Evolutionary conservation across 1,140 invertebrate species (phyloP).

Genomic region (Sesamia nonagrioides): DNA sequence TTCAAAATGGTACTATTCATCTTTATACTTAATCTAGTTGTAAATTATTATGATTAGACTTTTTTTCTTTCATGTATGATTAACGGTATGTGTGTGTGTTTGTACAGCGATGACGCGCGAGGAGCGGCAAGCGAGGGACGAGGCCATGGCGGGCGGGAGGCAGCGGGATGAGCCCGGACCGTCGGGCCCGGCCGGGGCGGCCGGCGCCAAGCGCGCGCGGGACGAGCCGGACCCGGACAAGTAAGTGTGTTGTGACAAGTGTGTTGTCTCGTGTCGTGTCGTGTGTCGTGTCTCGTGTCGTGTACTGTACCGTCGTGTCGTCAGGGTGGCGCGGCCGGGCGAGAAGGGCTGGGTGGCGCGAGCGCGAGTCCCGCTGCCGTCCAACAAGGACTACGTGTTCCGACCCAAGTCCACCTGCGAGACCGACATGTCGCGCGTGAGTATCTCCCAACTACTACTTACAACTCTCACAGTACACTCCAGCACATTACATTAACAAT

Average conservation of each 20-base stretch:
- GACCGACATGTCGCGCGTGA: conserved; percentile 93
- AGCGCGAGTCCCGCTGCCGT: conserved; percentile 97
- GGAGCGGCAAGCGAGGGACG: conserved; percentile 96
- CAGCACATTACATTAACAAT: too few relatives aligned
- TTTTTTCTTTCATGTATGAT: too few relatives aligned
- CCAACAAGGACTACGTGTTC: conserved; percentile 98
- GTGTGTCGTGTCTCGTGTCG: too few relatives aligned
- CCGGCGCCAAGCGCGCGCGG: conserved; percentile 55
- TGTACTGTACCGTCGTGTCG: neutral
- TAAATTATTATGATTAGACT: too few relatives aligned
- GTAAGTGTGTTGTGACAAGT: conserved; percentile 50
- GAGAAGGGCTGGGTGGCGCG: conserved; percentile 98
- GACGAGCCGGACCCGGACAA: conserved; percentile 51
- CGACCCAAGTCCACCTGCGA: conserved; percentile 97
- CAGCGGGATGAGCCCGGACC: conserved; percentile 50
- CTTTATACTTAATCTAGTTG: too few relatives aligned
- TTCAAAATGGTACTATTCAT: too few relatives aligned
- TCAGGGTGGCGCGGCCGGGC: conserved; percentile 91
- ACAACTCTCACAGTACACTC: too few relatives aligned
- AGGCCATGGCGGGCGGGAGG: conserved; percentile 90
- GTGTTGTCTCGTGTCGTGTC: too few relatives aligned
- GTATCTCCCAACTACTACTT: conserved; percentile 65
- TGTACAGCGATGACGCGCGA: conserved; percentile 92
- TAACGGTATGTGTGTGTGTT: too few relatives aligned
- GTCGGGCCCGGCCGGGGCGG: conserved; percentile 48